Evolutionary conservation across 2,888 invertebrate species (phyloP), one percentile per base, ranked within the genome.

Genomic region (Limnephilus lunatus): DNA sequence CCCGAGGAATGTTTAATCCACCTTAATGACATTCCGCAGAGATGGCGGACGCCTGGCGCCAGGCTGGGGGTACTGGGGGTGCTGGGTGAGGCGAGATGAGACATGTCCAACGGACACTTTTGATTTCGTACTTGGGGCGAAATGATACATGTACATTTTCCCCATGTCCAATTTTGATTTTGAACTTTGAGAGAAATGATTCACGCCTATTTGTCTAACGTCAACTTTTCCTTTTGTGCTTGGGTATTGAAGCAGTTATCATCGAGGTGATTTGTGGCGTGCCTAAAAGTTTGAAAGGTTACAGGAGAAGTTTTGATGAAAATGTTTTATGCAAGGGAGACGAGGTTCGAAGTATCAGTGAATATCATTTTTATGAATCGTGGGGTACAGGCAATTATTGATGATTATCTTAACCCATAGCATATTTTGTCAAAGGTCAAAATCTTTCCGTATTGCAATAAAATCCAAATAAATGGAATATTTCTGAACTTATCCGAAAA

Each of bases 21-120:
- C 93, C 93, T 93, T 93, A 93, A 93, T 93, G 93, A 92, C 93
- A 93, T 93, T 93, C 93, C 93, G 25, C 44, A 83, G 68, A 68
- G 68, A 68, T 68, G 68, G 68, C 68, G 68, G n/a, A 68, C 68
- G 68, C 68, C 68, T 68, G 68, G 68, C 68, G 68, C 68, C 68
- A 68, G 25, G 25, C 68, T 19, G 35, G 35, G 35, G 35, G 3
- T 35, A 3, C 35, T 3, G 35, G 35, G 35, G 35, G 35, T 35
- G 35, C 35, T 35, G 68, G 68, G 68, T n/a, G 68, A n/a, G 68
- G 68, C 68, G 68, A 68, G 68, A 68, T 68, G 25, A 68, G 68
- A 68, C 68, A 68, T 68, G 68, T 68, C 68, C 68, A 25, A 68
- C 68, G 68, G 25, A 68, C 25, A 68, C 68, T 68, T 68, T 68